These are phyloP conservation scores for Syndactyla subalaris DNA, from an alignment of 2,797 vertebrate species.

Conservation along the genomic window DNA sequence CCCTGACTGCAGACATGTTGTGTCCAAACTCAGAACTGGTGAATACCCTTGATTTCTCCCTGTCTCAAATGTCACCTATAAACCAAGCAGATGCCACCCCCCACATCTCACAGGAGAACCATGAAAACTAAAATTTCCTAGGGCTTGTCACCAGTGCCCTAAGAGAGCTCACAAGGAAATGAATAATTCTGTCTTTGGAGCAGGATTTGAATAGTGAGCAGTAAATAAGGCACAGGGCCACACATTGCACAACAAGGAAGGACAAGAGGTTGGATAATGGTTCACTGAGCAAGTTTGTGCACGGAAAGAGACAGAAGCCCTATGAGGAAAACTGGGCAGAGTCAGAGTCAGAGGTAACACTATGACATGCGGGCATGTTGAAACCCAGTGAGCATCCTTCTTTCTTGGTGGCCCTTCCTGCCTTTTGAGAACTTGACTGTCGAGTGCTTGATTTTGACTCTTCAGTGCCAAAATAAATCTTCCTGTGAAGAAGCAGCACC, in stretches of 20 bases:
- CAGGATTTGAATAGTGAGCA: not conserved
- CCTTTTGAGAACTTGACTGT: not conserved
- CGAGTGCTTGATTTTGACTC: not conserved
- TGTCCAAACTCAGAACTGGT: not conserved
- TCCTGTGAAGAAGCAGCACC: not conserved
- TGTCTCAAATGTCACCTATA: not conserved
- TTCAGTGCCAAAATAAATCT: not conserved
- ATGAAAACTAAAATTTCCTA: not conserved
- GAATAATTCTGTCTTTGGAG: slow-evolving; percentile 20
- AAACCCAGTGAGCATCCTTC: not conserved
- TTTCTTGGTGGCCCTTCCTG: not conserved
- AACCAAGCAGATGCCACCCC: slow-evolving; percentile 7
- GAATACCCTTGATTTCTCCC: not conserved
- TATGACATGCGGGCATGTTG: rapidly evolving
- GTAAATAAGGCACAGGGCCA: slow-evolving; percentile 14
- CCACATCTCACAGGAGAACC: not conserved
- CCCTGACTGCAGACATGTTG: rapidly evolving
- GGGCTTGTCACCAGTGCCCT: not conserved
- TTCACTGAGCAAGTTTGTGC: slow-evolving; percentile 20
- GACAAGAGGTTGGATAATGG: slow-evolving; percentile 33
- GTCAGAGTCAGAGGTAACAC: not conserved
- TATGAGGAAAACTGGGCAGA: not conserved
- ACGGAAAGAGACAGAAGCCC: not conserved
- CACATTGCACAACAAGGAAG: slow-evolving; percentile 36
- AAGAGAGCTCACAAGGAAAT: slow-evolving; percentile 20